phyloP scores from a whole-genome alignment of 1,140 invertebrate species.

The Aphidius ervi region DNA sequence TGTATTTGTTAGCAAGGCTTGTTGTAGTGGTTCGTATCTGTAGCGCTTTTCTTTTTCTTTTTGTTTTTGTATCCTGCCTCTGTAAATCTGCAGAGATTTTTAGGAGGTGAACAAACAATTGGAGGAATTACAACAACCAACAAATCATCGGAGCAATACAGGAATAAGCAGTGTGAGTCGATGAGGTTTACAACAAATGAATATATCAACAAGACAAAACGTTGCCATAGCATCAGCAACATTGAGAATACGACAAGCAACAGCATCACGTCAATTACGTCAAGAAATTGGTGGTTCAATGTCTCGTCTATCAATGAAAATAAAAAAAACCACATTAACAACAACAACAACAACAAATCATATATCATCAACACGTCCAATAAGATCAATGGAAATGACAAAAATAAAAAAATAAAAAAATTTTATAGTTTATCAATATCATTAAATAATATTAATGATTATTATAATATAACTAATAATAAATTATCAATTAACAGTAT shows the following conservation, averaged over 20 bases:
- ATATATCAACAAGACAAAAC: constrained; percentile 38
- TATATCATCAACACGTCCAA: constrained; percentile 27
- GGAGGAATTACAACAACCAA: constrained; percentile 37
- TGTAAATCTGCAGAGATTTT: constrained; percentile 53
- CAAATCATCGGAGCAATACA: constrained; percentile 47
- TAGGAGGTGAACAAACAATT: constrained; percentile 48
- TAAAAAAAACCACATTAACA: too few species aligned
- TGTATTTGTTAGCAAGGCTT: constrained; percentile 21
- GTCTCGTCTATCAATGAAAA: constrained; percentile 9
- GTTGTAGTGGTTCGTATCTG: constrained; percentile 49
- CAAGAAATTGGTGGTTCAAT: constrained; percentile 8
- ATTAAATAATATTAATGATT: constrained; percentile 33
- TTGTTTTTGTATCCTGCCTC: constrained; percentile 36
- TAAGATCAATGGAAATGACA: constrained; percentile 24
- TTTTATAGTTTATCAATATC: constrained; percentile 30
- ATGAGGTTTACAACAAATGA: constrained; percentile 47
- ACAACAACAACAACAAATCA: background rate
- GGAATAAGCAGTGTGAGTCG: constrained; percentile 52
- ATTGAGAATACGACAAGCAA: background rate
- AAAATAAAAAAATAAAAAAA: constrained; percentile 27
- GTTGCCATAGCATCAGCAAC: constrained; percentile 14
- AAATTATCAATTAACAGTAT: constrained; percentile 33
- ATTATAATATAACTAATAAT: constrained; percentile 24
- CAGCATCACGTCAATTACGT: too few species aligned
- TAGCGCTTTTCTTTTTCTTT: constrained; percentile 51